Conservation (phyloP, 2,888 invertebrate species). For the Tribolium freemani region DNA sequence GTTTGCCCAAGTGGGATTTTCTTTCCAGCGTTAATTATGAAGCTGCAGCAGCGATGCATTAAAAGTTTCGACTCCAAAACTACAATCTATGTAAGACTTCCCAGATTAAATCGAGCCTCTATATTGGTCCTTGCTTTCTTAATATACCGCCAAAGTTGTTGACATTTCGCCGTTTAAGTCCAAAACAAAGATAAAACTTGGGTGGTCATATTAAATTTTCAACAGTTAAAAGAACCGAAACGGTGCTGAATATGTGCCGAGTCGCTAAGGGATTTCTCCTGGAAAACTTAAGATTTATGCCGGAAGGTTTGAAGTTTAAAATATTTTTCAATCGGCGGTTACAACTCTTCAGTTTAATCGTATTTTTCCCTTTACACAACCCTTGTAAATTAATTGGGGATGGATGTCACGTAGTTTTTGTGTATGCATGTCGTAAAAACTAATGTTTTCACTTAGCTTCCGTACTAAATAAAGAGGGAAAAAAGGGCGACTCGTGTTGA, state of each 20-base stretch:
- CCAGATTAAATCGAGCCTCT: conserved; percentile 24
- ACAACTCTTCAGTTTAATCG: not conserved
- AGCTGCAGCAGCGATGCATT: conserved; percentile 10
- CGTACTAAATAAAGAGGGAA: conserved; percentile 7
- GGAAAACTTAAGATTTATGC: not conserved
- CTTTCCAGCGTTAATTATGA: conserved; percentile 16
- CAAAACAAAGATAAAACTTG: conserved; percentile 32
- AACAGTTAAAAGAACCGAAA: conserved; percentile 16
- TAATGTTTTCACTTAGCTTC: conserved; percentile 13
- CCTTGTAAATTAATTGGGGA: not conserved
- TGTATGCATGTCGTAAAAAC: not conserved
- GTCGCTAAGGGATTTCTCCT: not conserved
- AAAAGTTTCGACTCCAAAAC: conserved; percentile 9
- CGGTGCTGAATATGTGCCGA: not conserved
- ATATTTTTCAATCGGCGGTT: not conserved
- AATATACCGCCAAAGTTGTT: conserved; percentile 36
- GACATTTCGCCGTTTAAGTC: conserved; percentile 26
- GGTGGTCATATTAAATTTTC: conserved; percentile 35
- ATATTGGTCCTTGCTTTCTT: conserved; percentile 25
- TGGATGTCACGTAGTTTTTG: not conserved
- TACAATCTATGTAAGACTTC: conserved; percentile 14
- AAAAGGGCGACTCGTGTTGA: conserved; percentile 5
- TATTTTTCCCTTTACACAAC: not conserved
- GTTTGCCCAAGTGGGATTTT: not conserved
- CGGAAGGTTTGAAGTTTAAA: not conserved